Conservation (phyloP, 2,797 vertebrate genomes). For the Gymnocypris eckloni region DNA sequence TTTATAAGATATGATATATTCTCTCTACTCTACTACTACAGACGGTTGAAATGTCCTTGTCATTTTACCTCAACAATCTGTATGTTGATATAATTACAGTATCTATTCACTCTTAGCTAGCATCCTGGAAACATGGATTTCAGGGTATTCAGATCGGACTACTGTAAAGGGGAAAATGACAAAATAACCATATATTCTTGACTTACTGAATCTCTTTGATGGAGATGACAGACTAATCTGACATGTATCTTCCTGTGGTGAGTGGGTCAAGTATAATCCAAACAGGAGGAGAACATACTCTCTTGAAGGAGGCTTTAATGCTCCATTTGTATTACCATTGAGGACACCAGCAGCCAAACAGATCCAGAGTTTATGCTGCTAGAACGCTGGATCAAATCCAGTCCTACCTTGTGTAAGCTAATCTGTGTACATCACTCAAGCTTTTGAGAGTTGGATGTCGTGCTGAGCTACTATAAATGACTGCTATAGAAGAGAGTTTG, state of each 20-base stretch:
- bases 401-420: not conserved
- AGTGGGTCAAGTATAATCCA: not conserved
- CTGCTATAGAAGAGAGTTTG: constrained; percentile 2
- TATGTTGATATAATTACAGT: not conserved
- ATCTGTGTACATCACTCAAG: not conserved
- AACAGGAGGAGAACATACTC: not conserved
- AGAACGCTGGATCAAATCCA: not conserved
- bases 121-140: not conserved
- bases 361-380: not conserved
- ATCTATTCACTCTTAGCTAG: not conserved
- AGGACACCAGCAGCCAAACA: not conserved
- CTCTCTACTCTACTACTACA: not conserved
- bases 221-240: constrained; percentile 1
- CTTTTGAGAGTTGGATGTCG: not conserved
- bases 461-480: not conserved
- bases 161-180: not conserved
- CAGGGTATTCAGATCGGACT: not conserved
- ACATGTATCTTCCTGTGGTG: not conserved
- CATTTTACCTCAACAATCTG: not conserved
- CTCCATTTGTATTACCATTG: not conserved
- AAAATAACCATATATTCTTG: not conserved
- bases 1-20: not conserved
- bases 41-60: not conserved
- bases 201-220: not conserved
- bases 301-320: not conserved